Percentiles rank a stretch among this genome's conserved stretches.
Conservation (phyloP, 2,797 vertebrate species). For the Xerus rutilus region DNA sequence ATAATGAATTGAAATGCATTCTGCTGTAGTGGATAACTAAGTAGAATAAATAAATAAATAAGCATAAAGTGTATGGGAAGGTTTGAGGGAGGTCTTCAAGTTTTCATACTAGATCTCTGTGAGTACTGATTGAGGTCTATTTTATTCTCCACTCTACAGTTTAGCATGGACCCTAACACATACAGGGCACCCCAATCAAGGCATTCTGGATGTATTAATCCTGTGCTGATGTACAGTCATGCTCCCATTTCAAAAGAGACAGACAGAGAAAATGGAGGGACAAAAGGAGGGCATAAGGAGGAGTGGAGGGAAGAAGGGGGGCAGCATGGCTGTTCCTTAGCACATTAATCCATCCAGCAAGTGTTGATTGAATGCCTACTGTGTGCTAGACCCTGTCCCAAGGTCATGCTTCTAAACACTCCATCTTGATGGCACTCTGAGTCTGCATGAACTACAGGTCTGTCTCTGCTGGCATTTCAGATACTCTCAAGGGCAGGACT, state of each 20-base stretch:
- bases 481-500: background rate
- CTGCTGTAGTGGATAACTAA: too few relatives aligned
- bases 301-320: too few relatives aligned
- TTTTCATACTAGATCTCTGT: background rate
- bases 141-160: background rate
- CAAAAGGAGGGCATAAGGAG: background rate
- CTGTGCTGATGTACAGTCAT: background rate
- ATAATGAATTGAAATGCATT: too few relatives aligned
- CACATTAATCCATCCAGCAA: background rate
- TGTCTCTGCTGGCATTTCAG: background rate
- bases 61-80: background rate
- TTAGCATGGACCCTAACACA: background rate
- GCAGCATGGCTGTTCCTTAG: background rate
- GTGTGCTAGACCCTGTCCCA: background rate
- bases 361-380: background rate
- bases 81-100: background rate
- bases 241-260: background rate
- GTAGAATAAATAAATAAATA: background rate
- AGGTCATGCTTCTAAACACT: background rate
- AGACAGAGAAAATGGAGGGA: background rate
- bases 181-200: background rate
- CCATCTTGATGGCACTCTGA: accelerated
- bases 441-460: background rate
- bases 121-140: background rate
- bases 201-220: background rate